Percentiles rank a stretch among this genome's conserved stretches.
Conservation (phyloP, 2,888 invertebrate genomes). For the Caenorhabditis sp. region DNA sequence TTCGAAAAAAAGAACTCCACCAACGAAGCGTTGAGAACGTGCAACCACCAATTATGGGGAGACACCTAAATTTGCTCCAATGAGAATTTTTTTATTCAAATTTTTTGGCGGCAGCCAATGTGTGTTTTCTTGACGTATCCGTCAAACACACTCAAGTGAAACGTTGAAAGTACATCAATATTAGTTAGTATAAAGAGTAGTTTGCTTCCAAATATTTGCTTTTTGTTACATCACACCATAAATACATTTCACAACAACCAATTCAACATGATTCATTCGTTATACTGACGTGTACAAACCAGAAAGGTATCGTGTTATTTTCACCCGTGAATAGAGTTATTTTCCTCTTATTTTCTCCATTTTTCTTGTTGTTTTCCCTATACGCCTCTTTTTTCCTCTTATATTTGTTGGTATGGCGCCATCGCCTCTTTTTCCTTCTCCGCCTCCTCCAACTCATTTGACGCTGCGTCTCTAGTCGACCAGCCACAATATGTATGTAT, state of each 20-base stretch:
- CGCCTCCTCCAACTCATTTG: conserved; percentile 7
- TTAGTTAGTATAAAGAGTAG: no score
- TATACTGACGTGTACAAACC: background rate
- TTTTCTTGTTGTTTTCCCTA: background rate
- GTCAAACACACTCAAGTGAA: no score
- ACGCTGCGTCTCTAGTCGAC: background rate
- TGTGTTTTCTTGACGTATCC: no score
- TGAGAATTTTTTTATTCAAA: no score
- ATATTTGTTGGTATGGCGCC: conserved; percentile 1
- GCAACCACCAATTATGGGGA: no score
- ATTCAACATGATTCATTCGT: background rate
- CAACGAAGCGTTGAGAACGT: no score
- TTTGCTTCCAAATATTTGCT: background rate
- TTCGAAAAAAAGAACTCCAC: no score
- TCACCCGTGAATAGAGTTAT: background rate
- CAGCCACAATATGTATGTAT: background rate
- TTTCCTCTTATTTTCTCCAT: background rate
- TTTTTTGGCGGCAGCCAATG: no score
- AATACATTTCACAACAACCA: background rate
- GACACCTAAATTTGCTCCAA: no score
- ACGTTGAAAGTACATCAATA: no score
- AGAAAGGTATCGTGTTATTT: background rate
- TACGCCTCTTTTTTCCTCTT: background rate
- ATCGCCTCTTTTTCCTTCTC: conserved; percentile 2
- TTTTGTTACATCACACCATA: background rate